phyloP scores from a whole-genome alignment of 2,888 invertebrate species.

The Pseudococcus viburni region DNA sequence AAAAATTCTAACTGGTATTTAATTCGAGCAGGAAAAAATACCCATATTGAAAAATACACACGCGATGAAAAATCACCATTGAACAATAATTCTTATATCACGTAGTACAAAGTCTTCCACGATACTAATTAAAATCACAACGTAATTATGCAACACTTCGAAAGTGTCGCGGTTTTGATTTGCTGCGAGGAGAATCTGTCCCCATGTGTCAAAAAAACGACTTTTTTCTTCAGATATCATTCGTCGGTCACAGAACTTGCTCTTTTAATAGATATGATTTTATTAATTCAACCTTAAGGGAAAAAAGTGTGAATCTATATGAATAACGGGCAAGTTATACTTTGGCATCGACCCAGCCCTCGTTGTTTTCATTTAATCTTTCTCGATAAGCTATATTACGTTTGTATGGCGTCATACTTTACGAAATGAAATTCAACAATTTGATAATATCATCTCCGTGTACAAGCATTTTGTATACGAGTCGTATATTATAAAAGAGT shows the following conservation, averaged over 20 bases:
- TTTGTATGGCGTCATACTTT: constrained; percentile 23
- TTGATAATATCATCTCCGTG: constrained; percentile 16
- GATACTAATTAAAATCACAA: no score
- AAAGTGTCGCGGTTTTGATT: no score
- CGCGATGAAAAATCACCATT: no score
- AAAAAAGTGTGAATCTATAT: neutral
- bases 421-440: constrained; percentile 20
- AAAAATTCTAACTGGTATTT: no score
- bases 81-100: no score
- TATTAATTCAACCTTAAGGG: neutral
- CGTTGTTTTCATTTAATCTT: constrained; percentile 10
- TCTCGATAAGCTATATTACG: constrained; percentile 6
- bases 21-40: no score
- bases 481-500: neutral
- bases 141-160: no score
- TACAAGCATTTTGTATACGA: neutral
- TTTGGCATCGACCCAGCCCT: constrained; percentile 10
- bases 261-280: constrained; percentile 8
- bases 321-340: neutral
- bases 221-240: no score
- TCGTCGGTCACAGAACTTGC: constrained; percentile 3
- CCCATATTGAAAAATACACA: no score
- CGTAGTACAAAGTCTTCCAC: no score
- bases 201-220: no score
- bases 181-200: no score